Conservation (phyloP, 2,888 invertebrate genomes). For the Apodemia zela region DNA sequence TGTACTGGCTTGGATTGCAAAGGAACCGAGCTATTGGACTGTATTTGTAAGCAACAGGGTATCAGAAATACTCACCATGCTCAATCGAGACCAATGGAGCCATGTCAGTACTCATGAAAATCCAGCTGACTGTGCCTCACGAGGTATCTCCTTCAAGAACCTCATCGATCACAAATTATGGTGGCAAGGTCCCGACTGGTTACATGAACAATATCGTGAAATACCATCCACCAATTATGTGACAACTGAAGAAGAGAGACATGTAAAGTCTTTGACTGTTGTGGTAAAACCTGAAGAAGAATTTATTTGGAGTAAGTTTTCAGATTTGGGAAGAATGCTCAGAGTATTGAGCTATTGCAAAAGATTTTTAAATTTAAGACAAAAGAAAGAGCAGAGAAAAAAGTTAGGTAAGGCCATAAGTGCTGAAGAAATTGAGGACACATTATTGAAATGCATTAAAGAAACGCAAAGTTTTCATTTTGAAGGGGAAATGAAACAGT, state of each 20-base stretch:
- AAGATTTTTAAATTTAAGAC: background rate
- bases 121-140: constrained; percentile 32
- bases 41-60: constrained; percentile 31
- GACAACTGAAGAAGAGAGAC: background rate
- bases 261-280: background rate
- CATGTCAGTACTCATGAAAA: constrained; percentile 32
- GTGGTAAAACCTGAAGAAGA: background rate
- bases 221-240: background rate
- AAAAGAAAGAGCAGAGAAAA: background rate
- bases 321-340: background rate
- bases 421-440: too few relatives aligned
- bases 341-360: background rate
- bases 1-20: constrained; percentile 26
- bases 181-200: constrained; percentile 6
- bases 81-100: constrained; percentile 23
- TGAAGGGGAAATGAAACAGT: background rate
- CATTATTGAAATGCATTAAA: background rate
- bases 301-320: background rate
- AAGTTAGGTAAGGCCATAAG: too few relatives aligned
- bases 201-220: background rate
- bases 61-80: constrained; percentile 28
- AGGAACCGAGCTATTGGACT: constrained; percentile 23
- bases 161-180: constrained; percentile 3
- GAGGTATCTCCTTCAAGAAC: constrained; percentile 5
- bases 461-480: background rate